Conservation (phyloP, 2,888 invertebrate species). For the Cinara cedri region DNA sequence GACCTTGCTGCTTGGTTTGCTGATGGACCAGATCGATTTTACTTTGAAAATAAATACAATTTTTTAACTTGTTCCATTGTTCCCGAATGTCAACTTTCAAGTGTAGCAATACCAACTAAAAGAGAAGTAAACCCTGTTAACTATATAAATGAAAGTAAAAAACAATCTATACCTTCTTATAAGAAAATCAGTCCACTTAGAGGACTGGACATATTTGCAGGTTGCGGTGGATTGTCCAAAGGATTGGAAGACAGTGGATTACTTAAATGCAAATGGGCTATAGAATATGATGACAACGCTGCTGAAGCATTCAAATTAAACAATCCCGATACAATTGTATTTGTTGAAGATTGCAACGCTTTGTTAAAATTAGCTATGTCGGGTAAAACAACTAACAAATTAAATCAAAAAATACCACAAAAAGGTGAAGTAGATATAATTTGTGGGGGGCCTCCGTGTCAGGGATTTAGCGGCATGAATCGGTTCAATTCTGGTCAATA, state of each 20-base stretch:
- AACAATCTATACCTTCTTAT: conserved; percentile 38
- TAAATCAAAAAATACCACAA: conserved; percentile 70
- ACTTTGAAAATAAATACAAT: conserved; percentile 75
- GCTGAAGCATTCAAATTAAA: conserved; percentile 81
- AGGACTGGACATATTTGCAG: conserved; percentile 83
- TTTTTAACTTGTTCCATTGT: conserved; percentile 60
- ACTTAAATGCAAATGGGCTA: conserved; percentile 78
- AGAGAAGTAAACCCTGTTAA: conserved; percentile 38
- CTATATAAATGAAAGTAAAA: conserved; percentile 27
- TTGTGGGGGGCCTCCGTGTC: conserved; percentile 87
- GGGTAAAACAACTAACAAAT: conserved; percentile 66
- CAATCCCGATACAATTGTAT: conserved; percentile 75
- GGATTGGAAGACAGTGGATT: conserved; percentile 75
- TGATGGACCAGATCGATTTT: conserved; percentile 74
- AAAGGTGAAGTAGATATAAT: conserved; percentile 83
- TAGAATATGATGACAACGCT: conserved; percentile 78
- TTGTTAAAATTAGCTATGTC: conserved; percentile 73
- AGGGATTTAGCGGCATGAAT: conserved; percentile 90
- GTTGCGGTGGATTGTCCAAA: conserved; percentile 83
- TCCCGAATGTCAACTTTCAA: conserved; percentile 69
- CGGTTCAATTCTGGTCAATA: conserved; percentile 83
- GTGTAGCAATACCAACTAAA: conserved; percentile 68
- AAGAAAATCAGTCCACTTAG: conserved; percentile 65
- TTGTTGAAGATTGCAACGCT: conserved; percentile 81
- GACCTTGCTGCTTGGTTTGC: conserved; percentile 68